Evolutionary conservation across 64 coral and sea anemone genomes (phyloP).

Genomic region (Acropora yongei): DNA sequence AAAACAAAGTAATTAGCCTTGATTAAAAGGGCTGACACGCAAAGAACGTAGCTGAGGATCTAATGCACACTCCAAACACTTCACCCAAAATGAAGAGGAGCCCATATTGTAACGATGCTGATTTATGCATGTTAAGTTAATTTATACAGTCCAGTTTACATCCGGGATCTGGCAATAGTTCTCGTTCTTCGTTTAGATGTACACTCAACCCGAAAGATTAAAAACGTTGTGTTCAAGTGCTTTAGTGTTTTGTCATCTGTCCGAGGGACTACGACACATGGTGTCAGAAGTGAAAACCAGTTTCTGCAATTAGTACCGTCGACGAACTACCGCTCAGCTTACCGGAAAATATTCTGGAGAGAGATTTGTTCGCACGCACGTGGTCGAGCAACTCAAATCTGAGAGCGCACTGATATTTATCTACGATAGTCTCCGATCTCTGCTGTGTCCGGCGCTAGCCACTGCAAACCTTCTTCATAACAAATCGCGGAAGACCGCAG

Average conservation of each 20-base stretch:
- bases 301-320: background rate
- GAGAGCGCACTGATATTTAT: background rate
- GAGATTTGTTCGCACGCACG: background rate
- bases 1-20: too few species aligned
- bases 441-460: background rate
- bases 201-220: conserved; percentile 19
- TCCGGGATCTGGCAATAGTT: background rate
- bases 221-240: background rate
- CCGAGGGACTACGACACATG: background rate
- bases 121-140: background rate
- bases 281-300: conserved; percentile 1
- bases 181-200: background rate
- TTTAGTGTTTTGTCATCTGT: background rate
- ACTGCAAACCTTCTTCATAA: conserved; percentile 3
- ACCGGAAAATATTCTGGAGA: conserved; percentile 8
- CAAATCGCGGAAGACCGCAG: conserved; percentile 7
- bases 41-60: too few species aligned
- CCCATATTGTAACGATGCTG: background rate
- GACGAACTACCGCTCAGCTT: background rate
- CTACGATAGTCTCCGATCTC: background rate
- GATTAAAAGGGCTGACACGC: too few species aligned
- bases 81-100: too few species aligned
- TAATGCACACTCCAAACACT: too few species aligned
- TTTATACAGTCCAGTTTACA: background rate
- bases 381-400: background rate